Percentiles rank a stretch among this genome's conserved stretches.
These are phyloP conservation scores for Ametastegia equiseti DNA, from an alignment of 2,888 invertebrate species.

Conservation along the genomic window DNA sequence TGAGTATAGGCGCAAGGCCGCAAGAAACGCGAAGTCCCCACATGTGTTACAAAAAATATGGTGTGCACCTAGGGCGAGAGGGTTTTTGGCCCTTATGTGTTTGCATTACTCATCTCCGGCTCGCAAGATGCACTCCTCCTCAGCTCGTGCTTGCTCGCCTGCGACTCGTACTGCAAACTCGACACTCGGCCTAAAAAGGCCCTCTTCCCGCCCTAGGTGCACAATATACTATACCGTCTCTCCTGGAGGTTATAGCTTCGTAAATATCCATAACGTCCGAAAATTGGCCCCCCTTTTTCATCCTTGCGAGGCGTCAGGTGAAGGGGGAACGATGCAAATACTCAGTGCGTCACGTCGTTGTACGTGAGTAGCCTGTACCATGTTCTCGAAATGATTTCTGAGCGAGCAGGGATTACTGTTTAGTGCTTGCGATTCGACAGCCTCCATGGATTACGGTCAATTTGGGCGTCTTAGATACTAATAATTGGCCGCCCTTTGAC, in stretches of 20 bases:
- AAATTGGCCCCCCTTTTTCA: background rate
- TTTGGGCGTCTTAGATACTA: slow-evolving; percentile 27
- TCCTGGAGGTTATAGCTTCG: slow-evolving; percentile 21
- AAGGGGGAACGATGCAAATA: slow-evolving; percentile 25
- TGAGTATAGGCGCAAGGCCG: too few relatives aligned
- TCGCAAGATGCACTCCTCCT: too few relatives aligned
- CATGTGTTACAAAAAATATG: too few relatives aligned
- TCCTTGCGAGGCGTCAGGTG: background rate
- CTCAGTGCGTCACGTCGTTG: slow-evolving; percentile 16
- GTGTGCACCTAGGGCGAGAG: too few relatives aligned
- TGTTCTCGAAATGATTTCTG: slow-evolving; percentile 37
- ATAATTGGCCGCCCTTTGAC: slow-evolving; percentile 17
- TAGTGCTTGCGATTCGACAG: background rate
- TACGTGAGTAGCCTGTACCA: slow-evolving; percentile 19
- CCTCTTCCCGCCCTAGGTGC: too few relatives aligned
- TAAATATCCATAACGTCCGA: slow-evolving; percentile 18
- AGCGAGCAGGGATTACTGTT: slow-evolving; percentile 16
- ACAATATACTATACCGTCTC: too few relatives aligned
- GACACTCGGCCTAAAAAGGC: too few relatives aligned
- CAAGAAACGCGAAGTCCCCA: too few relatives aligned
- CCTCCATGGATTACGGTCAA: slow-evolving; percentile 28
- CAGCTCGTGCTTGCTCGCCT: too few relatives aligned
- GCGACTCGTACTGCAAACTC: too few relatives aligned
- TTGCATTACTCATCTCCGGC: too few relatives aligned
- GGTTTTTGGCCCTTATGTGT: too few relatives aligned